Percentiles rank a stretch among this genome's conserved stretches.
These are phyloP conservation scores for Thalassarche chlororhynchos DNA, from an alignment of 2,113 vertebrate genomes.

Conservation along the genomic window DNA sequence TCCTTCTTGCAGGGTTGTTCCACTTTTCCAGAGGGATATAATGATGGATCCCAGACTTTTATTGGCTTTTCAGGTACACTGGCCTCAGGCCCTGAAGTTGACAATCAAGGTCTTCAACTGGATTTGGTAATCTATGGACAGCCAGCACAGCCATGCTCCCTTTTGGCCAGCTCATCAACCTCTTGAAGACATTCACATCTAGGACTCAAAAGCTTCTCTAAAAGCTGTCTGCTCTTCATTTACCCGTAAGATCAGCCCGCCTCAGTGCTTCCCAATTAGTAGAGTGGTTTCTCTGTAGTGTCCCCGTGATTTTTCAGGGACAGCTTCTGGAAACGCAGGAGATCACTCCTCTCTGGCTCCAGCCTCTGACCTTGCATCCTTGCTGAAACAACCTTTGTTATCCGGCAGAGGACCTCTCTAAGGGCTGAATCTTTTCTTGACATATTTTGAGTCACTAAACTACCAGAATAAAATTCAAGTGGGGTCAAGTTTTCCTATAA, in stretches of 20 bases:
- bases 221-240: neutral
- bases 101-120: neutral
- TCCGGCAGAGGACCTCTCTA: neutral
- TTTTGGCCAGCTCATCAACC: neutral
- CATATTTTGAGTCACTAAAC: neutral
- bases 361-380: neutral
- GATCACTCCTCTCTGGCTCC: neutral
- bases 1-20: neutral
- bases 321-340: neutral
- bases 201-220: neutral
- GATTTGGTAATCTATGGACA: neutral
- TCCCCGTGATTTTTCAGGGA: neutral
- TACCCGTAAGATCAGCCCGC: neutral
- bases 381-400: neutral
- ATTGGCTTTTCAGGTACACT: neutral
- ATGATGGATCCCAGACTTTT: neutral
- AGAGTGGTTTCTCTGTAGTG: neutral
- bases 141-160: neutral
- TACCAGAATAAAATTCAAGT: neutral
- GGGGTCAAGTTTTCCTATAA: neutral
- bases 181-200: neutral
- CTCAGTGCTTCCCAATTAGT: neutral
- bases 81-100: neutral
- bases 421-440: neutral
- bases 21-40: neutral